A percentile compares a stretch with the other conserved stretches of the same genome.
Evolutionary conservation across 2,113 vertebrate species (phyloP).

Genomic region (Poeciliopsis retropinna): DNA sequence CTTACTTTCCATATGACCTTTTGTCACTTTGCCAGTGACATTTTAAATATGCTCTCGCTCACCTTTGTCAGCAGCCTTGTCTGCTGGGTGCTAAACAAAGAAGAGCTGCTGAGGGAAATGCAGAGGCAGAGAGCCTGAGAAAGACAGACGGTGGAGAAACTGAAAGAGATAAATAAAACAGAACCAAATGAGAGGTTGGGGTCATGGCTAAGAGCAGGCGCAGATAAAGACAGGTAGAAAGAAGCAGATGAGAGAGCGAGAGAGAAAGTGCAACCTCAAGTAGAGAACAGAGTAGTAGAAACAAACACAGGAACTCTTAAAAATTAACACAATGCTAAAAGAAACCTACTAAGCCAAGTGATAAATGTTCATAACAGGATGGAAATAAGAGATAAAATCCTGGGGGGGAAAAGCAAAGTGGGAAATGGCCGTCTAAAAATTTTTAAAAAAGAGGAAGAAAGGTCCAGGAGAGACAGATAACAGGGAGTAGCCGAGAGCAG

Average conservation of each 20-base stretch:
- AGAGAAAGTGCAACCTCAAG: background rate
- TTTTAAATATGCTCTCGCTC: constrained; percentile 79
- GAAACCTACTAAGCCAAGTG: constrained; percentile 20
- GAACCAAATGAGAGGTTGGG: constrained; percentile 39
- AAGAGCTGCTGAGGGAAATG: constrained; percentile 48
- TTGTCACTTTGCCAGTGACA: constrained; percentile 81
- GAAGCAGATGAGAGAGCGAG: constrained; percentile 10
- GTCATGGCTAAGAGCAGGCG: constrained; percentile 18
- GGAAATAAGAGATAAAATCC: constrained; percentile 11
- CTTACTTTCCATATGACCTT: constrained; percentile 81
- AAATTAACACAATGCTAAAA: background rate
- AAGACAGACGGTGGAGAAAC: constrained; percentile 24
- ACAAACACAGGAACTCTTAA: constrained; percentile 13
- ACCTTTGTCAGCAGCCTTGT: constrained; percentile 74
- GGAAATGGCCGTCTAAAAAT: constrained; percentile 23
- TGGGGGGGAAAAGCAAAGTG: constrained; percentile 33
- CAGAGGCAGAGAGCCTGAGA: constrained; percentile 34
- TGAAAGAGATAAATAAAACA: constrained; percentile 44
- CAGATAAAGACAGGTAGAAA: constrained; percentile 25
- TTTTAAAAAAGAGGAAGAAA: constrained; percentile 21
- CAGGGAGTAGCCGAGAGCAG: constrained; percentile 44
- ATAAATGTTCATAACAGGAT: constrained; percentile 15
- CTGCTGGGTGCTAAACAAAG: constrained; percentile 74
- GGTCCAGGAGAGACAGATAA: constrained; percentile 43
- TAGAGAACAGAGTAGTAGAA: constrained; percentile 5